Evolutionary conservation across 1,140 invertebrate species (phyloP), one percentile per base, ranked within the genome.

Genomic region (Drusus annulatus): DNA sequence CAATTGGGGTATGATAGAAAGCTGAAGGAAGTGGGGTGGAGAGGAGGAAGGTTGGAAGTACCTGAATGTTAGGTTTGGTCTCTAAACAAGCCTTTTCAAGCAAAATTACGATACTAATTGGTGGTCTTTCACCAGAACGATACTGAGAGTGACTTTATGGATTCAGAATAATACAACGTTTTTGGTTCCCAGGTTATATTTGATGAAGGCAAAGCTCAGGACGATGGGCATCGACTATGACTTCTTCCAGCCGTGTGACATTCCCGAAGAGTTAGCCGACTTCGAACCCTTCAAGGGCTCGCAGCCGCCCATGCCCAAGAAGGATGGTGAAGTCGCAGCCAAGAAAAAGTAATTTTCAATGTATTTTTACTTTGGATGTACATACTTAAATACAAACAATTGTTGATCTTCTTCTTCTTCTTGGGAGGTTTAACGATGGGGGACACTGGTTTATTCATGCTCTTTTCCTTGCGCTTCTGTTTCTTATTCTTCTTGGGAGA

Each of bases 241-340:
- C 69, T 90, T 89, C 63, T 90, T 90, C 69, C 84, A 84, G 68
- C 87, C 89, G 71, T 87, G 87, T 58, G 89, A 90, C 85, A 81
- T 90, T 23, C 89, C 88, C 31, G 85, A 87, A 79, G 82, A 71
- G 51, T 84, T 90, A 58, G 45, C 23, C 8, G 62, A 74, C 56
- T 80, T 74, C 45, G 50, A 78, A 71, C 78, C 81, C 0, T 8
- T 16, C 21, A 51, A 50, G 54, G n/a, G 21, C 21, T 51, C 15
- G 2, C 69, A 73, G 52, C 13, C 16, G 15, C 16, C 25, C 2
- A 45, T 17, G 31, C 16, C 13, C 15, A 45, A 45, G 16, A 68
- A 68, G 60, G 23, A 63, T 13, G 23, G 15, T 63, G 19, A 28
- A 63, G 60, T 21, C 13, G 19, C 60, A 23, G 15, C 60, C 23